Evolutionary conservation across 2,113 vertebrate genomes (phyloP).

Genomic region (Gorsachius goisagi): DNA sequence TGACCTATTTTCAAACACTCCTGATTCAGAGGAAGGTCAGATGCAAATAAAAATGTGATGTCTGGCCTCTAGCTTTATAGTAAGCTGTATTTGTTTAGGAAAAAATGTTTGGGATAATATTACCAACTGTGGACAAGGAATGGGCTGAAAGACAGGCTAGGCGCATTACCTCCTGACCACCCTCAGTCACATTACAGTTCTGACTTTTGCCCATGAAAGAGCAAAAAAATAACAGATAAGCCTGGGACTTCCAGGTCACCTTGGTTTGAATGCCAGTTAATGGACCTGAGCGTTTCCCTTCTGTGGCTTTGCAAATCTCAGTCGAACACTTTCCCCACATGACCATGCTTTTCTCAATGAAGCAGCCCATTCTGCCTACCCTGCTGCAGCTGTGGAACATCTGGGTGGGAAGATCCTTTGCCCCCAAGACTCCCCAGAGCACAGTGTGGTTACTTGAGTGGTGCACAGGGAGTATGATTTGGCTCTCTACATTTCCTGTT

Average conservation of each 20-base stretch:
- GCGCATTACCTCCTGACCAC: not conserved
- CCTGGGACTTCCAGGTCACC: not conserved
- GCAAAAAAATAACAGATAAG: not conserved
- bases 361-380: not conserved
- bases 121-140: not conserved
- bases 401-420: conserved; percentile 40
- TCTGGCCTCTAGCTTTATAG: not conserved
- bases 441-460: not conserved
- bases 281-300: not conserved
- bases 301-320: not conserved
- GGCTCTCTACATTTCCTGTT: conserved; percentile 42
- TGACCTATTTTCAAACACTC: not conserved
- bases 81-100: not conserved
- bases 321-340: not conserved
- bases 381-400: conserved; percentile 49
- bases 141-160: not conserved
- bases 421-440: not conserved
- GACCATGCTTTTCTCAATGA: not conserved
- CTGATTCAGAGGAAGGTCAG: not conserved
- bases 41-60: not conserved
- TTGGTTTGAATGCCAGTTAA: not conserved
- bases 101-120: not conserved
- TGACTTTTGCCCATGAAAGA: not conserved
- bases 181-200: not conserved
- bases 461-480: not conserved